Conservation (phyloP, 2,888 invertebrate species). For the Mesorhabditis spiculigera region DNA sequence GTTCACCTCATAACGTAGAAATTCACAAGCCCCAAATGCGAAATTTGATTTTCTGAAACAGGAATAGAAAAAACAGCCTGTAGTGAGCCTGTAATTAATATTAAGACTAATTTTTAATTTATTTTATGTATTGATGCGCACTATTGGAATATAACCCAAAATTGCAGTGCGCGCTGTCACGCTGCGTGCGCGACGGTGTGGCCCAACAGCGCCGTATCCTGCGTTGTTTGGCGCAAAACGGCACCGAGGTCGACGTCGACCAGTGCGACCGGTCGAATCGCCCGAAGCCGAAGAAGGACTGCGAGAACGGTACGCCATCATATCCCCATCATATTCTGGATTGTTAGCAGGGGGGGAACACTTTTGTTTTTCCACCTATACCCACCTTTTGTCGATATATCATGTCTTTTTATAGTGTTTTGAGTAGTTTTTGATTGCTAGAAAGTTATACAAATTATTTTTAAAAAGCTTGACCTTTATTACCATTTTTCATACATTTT, state of each 20-base stretch:
- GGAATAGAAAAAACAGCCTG: too few relatives aligned
- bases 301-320: conserved; percentile 68
- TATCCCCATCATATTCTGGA: not conserved
- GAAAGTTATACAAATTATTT: not conserved
- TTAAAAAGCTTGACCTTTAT: not conserved
- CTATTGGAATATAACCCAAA: too few relatives aligned
- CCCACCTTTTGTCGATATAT: not conserved
- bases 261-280: conserved; percentile 73
- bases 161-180: conserved; percentile 28
- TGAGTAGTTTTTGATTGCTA: too few relatives aligned
- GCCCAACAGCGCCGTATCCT: conserved; percentile 75
- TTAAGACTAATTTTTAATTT: too few relatives aligned
- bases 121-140: too few relatives aligned
- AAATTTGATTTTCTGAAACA: too few relatives aligned
- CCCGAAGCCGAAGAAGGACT: conserved; percentile 77
- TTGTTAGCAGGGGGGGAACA: not conserved
- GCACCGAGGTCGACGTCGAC: conserved; percentile 64
- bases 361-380: not conserved
- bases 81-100: too few relatives aligned
- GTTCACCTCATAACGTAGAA: too few relatives aligned
- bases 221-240: conserved; percentile 65
- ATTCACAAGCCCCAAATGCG: too few relatives aligned
- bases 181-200: conserved; percentile 70
- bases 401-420: too few relatives aligned
- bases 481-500: conserved; percentile 8